phyloP scores from a whole-genome alignment of 2,797 vertebrate species.

The Diceros bicornis region DNA sequence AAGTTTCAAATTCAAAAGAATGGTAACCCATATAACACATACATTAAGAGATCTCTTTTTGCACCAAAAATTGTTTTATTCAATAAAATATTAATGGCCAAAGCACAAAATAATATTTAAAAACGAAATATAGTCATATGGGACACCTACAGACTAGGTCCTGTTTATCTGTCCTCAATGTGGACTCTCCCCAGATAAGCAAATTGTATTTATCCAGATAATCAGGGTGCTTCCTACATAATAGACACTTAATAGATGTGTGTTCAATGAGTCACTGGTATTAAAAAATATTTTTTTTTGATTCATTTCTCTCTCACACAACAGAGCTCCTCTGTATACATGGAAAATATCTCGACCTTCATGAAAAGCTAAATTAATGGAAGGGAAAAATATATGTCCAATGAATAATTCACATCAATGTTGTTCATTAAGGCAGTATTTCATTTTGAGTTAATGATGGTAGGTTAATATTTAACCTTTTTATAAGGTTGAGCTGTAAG shows the following conservation, averaged over 20 bases:
- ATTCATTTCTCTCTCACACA: conserved; percentile 54
- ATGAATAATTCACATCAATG: conserved; percentile 24
- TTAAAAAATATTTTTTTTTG: conserved; percentile 69
- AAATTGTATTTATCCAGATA: conserved; percentile 17
- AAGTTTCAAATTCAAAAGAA: conserved; percentile 70
- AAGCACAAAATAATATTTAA: conserved; percentile 57
- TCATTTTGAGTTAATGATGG: conserved; percentile 57
- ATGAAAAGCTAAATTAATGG: conserved; percentile 61
- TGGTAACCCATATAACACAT: neutral
- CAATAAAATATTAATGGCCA: neutral
- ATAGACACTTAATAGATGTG: conserved; percentile 39
- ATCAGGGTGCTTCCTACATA: conserved; percentile 13
- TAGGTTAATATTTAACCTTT: conserved; percentile 59
- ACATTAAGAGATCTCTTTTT: neutral
- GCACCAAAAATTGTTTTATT: neutral
- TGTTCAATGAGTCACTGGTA: neutral
- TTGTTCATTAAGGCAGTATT: conserved; percentile 27
- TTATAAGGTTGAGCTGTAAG: conserved; percentile 14
- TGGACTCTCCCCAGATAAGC: neutral
- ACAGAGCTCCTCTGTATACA: neutral
- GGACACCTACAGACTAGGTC: neutral
- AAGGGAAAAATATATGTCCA: conserved; percentile 33
- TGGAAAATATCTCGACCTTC: conserved; percentile 56
- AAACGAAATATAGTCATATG: neutral
- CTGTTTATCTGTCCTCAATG: neutral